Evolutionary conservation across 1,140 invertebrate species (phyloP).

Genomic region (Drosophila biarmipes): DNA sequence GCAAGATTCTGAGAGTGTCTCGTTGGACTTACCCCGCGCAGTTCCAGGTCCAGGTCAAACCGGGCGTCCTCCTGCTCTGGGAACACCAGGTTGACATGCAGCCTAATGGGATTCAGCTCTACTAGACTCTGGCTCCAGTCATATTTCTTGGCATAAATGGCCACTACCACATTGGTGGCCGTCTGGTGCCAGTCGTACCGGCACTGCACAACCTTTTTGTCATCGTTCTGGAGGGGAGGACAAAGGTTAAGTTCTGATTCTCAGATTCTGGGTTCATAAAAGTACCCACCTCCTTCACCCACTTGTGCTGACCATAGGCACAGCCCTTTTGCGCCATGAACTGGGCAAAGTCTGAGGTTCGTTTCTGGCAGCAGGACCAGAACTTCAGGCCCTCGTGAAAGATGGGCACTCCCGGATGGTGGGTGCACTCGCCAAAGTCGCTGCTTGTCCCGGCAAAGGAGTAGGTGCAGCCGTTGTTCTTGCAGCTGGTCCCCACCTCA

Average conservation of each 20-base stretch:
- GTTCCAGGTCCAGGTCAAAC: constrained; percentile 92
- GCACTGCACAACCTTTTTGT: constrained; percentile 87
- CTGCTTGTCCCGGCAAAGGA: constrained; percentile 89
- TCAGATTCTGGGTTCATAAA: too few species aligned
- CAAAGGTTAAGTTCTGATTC: neutral
- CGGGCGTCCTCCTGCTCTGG: constrained; percentile 89
- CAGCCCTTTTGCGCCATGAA: constrained; percentile 97
- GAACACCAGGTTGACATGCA: constrained; percentile 92
- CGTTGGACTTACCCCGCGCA: constrained; percentile 89
- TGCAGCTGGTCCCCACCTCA: constrained; percentile 93
- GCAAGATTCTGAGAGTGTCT: neutral
- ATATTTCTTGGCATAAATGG: constrained; percentile 96
- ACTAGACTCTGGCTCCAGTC: constrained; percentile 90
- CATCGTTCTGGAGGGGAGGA: constrained; percentile 51
- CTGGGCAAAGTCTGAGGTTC: constrained; percentile 96
- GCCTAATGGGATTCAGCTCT: constrained; percentile 93
- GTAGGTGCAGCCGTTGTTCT: constrained; percentile 93
- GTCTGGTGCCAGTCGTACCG: constrained; percentile 98
- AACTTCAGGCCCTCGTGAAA: constrained; percentile 99
- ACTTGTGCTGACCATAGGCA: constrained; percentile 92
- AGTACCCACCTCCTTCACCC: constrained; percentile 90
- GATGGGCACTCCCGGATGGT: constrained; percentile 96
- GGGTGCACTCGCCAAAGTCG: constrained; percentile 89
- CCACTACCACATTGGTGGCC: constrained; percentile 91
- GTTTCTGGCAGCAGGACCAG: constrained; percentile 98